Base-by-base conservation (phyloP, 2,113 vertebrate species). In the Anoura caudifer region DNA sequence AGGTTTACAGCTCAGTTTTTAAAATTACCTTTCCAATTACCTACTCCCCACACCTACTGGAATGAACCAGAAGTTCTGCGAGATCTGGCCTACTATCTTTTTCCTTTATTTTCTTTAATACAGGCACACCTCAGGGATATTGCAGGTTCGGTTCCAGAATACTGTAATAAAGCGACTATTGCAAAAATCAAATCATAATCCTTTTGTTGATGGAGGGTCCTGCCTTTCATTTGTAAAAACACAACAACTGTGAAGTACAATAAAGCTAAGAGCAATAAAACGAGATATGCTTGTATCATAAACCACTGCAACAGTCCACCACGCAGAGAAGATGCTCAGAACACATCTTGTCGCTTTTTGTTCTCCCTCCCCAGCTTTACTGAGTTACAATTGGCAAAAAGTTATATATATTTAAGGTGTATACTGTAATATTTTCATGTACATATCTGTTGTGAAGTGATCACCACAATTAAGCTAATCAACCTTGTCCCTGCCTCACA, bases 1-100 rank as follows among this genome's bases (percentile, higher is more conserved):
- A 93, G 33, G 65, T 56, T 83, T 54, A 95, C 19, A 96, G 79
- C 54, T 69, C n/a, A 87, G 47, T 75, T 75, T 79, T 79, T 73
- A 73, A 95, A 87, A 59, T 80, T 36, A 87, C 14, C 33, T 70
- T 81, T 95, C 75, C 50, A 77, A 63, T 47, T 22, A 67, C 47
- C 41, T 88, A 69, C 14, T 84, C 84, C 36, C 47, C 47, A 47
- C 4, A 80, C 11, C 16, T 73, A 33, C 11, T 75, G 14, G 54
- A 87, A 90, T 69, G 75, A 94, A 54, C 5, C 7, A 69, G 79
- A 73, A 96, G 16, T 41, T 92, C 61, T 83, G 31, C 47, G 11
- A 90, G n/a, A 41, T 80, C 36, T 94, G 63, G 16, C 26, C 76
- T 38, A 36, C 69, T 79, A 81, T 59, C 5, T 52, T 80, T 80